Conservation (phyloP, 2,888 invertebrate genomes). For the Lasioglossum calceatum region DNA sequence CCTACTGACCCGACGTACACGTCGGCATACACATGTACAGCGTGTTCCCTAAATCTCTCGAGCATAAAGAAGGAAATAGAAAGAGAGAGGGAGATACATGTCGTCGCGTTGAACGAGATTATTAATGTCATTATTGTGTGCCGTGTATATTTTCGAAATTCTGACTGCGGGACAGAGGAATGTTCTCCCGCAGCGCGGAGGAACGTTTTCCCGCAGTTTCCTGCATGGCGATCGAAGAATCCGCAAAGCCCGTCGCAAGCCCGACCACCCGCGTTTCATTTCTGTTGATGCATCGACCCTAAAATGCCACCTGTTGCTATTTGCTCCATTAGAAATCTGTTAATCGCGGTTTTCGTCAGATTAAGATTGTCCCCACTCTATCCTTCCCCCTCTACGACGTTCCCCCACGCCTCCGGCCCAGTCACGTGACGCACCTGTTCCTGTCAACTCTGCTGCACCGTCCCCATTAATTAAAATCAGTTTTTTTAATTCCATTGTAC, state of each 20-base stretch:
- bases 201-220: background rate
- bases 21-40: background rate
- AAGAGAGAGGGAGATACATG: background rate
- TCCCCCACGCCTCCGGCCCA: no score
- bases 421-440: no score
- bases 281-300: background rate
- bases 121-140: background rate
- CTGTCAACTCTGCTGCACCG: no score
- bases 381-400: no score
- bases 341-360: background rate
- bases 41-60: conserved; percentile 6
- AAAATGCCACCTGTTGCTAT: background rate
- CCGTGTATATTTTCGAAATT: background rate
- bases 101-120: background rate
- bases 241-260: background rate
- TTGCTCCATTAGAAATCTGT: background rate
- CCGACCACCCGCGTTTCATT: background rate
- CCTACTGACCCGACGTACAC: conserved; percentile 4
- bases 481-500: no score
- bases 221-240: background rate
- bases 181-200: background rate
- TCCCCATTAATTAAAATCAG: no score
- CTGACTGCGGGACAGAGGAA: background rate
- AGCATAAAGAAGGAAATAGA: background rate
- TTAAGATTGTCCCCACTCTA: no score